These are phyloP conservation scores for Cottus gobio DNA, from an alignment of 2,113 vertebrate species.

Conservation along the genomic window DNA sequence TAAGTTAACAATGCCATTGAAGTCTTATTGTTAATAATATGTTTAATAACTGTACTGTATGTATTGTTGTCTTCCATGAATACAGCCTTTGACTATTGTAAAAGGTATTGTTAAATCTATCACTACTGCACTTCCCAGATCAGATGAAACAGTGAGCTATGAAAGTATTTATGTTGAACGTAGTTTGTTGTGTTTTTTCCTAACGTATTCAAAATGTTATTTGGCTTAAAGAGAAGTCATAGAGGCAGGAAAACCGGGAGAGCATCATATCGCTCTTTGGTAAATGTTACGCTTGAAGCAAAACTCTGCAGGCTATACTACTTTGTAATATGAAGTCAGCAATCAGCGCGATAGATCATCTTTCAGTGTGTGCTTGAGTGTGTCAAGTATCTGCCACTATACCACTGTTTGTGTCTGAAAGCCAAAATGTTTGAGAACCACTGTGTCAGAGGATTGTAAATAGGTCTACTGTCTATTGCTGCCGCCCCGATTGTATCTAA, in stretches of 20 bases:
- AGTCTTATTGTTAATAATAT: slow-evolving; percentile 52
- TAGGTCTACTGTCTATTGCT: slow-evolving; percentile 36
- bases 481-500: slow-evolving; percentile 51
- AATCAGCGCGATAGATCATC: slow-evolving; percentile 25
- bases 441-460: slow-evolving; percentile 55
- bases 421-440: slow-evolving; percentile 41
- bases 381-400: slow-evolving; percentile 10
- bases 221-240: slow-evolving; percentile 23
- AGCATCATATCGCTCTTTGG: neutral
- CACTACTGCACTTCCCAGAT: slow-evolving; percentile 8
- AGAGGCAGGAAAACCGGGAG: neutral
- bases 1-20: slow-evolving; percentile 29
- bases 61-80: slow-evolving; percentile 46
- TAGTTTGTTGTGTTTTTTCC: slow-evolving; percentile 30
- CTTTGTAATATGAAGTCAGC: slow-evolving; percentile 24
- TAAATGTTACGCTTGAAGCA: slow-evolving; percentile 12
- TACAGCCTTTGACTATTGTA: slow-evolving; percentile 36
- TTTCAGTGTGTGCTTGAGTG: slow-evolving; percentile 28
- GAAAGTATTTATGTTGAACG: slow-evolving; percentile 11
- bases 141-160: slow-evolving; percentile 7
- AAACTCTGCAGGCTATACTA: slow-evolving; percentile 18
- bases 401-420: slow-evolving; percentile 52
- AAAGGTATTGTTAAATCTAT: slow-evolving; percentile 11
- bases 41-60: slow-evolving; percentile 22
- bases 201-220: slow-evolving; percentile 29